Conservation (phyloP, 2,888 invertebrate species). For the Epiblema foenella region DNA sequence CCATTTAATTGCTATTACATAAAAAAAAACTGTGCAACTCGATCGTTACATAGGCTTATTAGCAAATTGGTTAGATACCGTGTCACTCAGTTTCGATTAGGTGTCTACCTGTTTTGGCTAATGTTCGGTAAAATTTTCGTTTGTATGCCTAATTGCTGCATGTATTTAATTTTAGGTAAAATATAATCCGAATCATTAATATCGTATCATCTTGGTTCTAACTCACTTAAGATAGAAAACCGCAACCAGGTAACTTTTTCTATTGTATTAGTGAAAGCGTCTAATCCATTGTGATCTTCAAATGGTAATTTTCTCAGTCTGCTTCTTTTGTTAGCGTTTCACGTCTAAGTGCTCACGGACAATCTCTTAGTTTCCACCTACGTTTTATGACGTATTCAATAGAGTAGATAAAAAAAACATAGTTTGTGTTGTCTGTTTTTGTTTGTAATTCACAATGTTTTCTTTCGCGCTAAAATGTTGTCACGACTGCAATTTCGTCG, state of each 20-base stretch:
- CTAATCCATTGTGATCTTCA: conserved; percentile 37
- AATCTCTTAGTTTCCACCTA: conserved; percentile 21
- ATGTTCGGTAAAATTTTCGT: conserved; percentile 2
- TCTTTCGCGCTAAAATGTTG: conserved; percentile 21
- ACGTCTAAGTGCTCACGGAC: conserved; percentile 22
- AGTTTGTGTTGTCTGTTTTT: not conserved
- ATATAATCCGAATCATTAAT: conserved; percentile 2
- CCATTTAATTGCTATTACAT: conserved; percentile 40
- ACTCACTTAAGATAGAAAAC: not conserved
- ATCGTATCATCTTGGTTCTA: not conserved
- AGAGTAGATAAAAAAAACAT: not conserved
- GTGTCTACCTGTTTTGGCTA: not conserved
- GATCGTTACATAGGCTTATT: conserved; percentile 38
- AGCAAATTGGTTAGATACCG: conserved; percentile 30
- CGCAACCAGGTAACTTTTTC: conserved; percentile 10
- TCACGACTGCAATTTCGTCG: conserved; percentile 34
- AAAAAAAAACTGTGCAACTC: conserved; percentile 40
- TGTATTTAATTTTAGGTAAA: not conserved
- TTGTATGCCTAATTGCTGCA: conserved; percentile 1
- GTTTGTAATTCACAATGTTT: not conserved
- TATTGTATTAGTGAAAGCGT: conserved; percentile 34
- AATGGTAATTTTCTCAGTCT: conserved; percentile 35
- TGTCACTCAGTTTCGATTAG: conserved; percentile 18
- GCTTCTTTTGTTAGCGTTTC: conserved; percentile 33
- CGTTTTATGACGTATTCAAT: not conserved